Percentiles rank a stretch among this genome's conserved stretches.
phyloP scores from a whole-genome alignment of 2,888 invertebrate species.

The Trichogramma dendrolimi region DNA sequence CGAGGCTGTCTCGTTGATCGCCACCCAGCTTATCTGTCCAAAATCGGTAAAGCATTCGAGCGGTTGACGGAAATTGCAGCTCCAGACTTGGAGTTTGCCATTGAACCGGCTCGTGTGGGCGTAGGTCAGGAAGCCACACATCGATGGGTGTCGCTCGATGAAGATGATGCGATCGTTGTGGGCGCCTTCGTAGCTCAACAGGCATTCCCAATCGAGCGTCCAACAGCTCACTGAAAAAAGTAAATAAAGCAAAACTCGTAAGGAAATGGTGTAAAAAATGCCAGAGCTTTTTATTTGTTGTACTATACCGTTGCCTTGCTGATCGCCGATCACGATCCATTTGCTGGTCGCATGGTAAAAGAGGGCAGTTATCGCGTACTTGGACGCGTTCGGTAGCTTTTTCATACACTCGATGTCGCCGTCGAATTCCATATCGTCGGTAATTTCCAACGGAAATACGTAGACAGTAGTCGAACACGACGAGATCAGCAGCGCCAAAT shows the following conservation, averaged over 20 bases:
- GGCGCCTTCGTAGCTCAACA: conserved; percentile 28
- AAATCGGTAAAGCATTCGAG: conserved; percentile 27
- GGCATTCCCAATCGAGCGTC: conserved; percentile 32
- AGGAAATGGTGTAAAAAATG: background rate
- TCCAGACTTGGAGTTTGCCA: conserved; percentile 36
- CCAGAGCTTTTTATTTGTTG: no score
- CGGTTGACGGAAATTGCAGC: conserved; percentile 35
- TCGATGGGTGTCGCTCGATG: conserved; percentile 34
- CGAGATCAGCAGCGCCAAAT: conserved; percentile 26
- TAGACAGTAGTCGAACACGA: conserved; percentile 37
- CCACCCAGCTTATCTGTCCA: conserved; percentile 29
- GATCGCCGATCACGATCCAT: conserved; percentile 39
- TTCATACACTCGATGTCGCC: conserved; percentile 27
- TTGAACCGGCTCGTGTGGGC: conserved; percentile 12
- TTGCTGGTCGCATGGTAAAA: conserved; percentile 30
- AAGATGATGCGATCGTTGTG: conserved; percentile 25
- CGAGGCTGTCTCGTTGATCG: conserved; percentile 28
- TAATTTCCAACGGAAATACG: conserved; percentile 29
- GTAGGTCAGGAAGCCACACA: conserved; percentile 36
- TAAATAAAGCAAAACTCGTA: background rate
- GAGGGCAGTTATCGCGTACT: conserved; percentile 32
- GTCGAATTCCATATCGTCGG: conserved; percentile 20
- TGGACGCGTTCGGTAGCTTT: conserved; percentile 28
- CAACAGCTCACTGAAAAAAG: conserved; percentile 29
- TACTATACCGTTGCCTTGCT: conserved; percentile 33